Percentiles rank a stretch among this genome's conserved stretches.
Evolutionary conservation across 1,140 invertebrate genomes (phyloP).

Genomic region (Daktulosphaira vitifoliae): DNA sequence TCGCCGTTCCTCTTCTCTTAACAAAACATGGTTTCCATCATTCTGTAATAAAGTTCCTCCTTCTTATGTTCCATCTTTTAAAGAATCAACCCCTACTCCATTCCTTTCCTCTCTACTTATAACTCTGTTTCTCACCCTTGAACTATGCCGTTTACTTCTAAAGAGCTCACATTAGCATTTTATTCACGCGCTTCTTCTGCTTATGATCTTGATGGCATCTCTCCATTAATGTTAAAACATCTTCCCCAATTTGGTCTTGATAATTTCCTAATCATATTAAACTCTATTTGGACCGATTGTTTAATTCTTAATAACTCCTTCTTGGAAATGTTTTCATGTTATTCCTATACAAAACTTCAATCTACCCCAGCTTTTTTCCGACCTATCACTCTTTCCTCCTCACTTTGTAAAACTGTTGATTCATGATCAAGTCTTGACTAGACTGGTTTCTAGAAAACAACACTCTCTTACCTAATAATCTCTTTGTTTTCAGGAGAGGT

Average conservation of each 20-base stretch:
- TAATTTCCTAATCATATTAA: neutral
- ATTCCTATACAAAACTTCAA: neutral
- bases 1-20: neutral
- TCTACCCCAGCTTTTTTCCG: neutral
- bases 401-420: neutral
- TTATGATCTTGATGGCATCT: too few relatives aligned
- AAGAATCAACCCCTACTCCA: neutral
- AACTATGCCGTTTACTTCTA: too few relatives aligned
- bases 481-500: neutral
- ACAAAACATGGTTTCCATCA: neutral
- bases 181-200: too few relatives aligned
- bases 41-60: neutral
- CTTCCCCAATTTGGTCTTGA: neutral
- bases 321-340: neutral
- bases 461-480: neutral
- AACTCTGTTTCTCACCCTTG: neutral
- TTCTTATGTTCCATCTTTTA: too few relatives aligned
- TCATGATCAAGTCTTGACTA: neutral
- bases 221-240: too few relatives aligned
- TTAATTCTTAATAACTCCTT: neutral
- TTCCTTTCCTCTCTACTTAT: neutral
- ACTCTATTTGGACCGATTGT: neutral
- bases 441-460: neutral
- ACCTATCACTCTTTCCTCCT: neutral
- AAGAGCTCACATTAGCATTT: too few relatives aligned